Evolutionary conservation across 1,140 invertebrate species (phyloP).

Genomic region (Galleria mellonella): DNA sequence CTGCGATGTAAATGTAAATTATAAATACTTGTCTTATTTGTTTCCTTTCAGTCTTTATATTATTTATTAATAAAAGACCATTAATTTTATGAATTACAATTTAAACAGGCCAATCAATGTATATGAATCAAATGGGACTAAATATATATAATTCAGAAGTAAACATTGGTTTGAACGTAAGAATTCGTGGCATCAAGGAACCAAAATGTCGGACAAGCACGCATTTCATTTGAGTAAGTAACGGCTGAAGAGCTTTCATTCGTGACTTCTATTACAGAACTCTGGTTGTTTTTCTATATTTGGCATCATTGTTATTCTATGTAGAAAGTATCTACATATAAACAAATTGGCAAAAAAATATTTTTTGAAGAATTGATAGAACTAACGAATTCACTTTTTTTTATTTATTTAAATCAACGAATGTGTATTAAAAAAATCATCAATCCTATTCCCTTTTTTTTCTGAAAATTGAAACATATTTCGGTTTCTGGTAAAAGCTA

Average conservation of each 20-base stretch:
- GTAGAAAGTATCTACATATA: too few relatives aligned
- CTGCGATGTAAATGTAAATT: conserved; percentile 2
- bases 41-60: background rate
- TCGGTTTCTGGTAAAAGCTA: conserved; percentile 66
- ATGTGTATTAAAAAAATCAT: conserved; percentile 21
- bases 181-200: conserved; percentile 9
- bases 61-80: background rate
- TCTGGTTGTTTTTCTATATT: background rate
- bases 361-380: conserved; percentile 3
- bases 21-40: conserved; percentile 1
- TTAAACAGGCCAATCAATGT: background rate
- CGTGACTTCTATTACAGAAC: conserved; percentile 14
- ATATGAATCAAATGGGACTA: background rate
- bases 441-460: conserved; percentile 44
- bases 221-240: conserved; percentile 27
- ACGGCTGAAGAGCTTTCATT: conserved; percentile 6
- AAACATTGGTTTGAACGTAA: background rate
- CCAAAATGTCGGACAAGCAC: conserved; percentile 16
- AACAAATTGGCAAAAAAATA: conserved; percentile 1
- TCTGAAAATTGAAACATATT: conserved; percentile 64
- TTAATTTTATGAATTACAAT: background rate
- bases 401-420: conserved; percentile 31
- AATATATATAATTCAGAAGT: background rate
- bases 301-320: too few relatives aligned
- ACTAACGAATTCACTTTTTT: conserved; percentile 19